Conservation (phyloP, 1,140 invertebrate species). For the Drosophila albomicans region DNA sequence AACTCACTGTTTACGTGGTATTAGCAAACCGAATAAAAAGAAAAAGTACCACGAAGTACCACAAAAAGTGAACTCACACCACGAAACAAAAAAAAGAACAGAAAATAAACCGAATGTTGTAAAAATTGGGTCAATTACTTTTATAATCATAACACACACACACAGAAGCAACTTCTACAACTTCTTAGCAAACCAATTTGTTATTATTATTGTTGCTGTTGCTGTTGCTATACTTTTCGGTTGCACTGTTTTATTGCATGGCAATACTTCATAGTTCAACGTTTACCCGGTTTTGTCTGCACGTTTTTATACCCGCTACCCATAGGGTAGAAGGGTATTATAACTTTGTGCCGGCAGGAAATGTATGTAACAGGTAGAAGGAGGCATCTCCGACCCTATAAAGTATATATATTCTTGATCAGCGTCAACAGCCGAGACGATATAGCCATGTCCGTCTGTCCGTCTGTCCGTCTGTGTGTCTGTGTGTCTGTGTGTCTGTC, state of each 20-base stretch:
- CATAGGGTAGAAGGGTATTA: too few relatives aligned
- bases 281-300: conserved; percentile 36
- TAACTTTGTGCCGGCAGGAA: too few relatives aligned
- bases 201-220: conserved; percentile 19
- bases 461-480: too few relatives aligned
- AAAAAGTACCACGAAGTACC: background rate
- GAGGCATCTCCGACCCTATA: too few relatives aligned
- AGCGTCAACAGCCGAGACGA: too few relatives aligned
- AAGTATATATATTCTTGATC: too few relatives aligned
- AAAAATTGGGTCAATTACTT: conserved; percentile 65
- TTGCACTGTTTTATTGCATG: conserved; percentile 49
- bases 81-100: conserved; percentile 5
- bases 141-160: conserved; percentile 58
- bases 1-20: conserved; percentile 9
- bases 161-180: conserved; percentile 36
- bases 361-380: too few relatives aligned
- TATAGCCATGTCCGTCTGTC: too few relatives aligned
- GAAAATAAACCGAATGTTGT: conserved; percentile 31
- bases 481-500: too few relatives aligned
- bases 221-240: conserved; percentile 15
- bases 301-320: too few relatives aligned
- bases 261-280: conserved; percentile 65
- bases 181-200: conserved; percentile 39
- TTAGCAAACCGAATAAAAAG: background rate
- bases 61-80: background rate